Evolutionary conservation across 2,113 vertebrate genomes (phyloP), one percentile per base, ranked within the genome.

Genomic region (Peucedramus taeniatus): DNA sequence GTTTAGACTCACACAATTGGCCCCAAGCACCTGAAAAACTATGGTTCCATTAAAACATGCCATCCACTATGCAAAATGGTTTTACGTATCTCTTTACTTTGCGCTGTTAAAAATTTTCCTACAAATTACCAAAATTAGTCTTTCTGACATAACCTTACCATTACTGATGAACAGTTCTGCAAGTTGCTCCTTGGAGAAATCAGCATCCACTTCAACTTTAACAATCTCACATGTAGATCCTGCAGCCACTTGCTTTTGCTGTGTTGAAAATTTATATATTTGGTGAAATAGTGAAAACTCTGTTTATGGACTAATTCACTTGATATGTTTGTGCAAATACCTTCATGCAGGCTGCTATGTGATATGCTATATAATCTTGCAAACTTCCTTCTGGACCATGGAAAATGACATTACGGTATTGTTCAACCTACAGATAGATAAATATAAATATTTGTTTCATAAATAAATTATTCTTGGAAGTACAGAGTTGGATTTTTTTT

Each of bases 381-480:
- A 99, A 98, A 97, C 99, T 99, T 97, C 99, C 99, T 97, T 99
- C 99, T 53, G 99, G 98, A 86, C 99, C 99, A 19, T 99, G 99
- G 83, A 99, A 99, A 97, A 99, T 99, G 65, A 99, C 98, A 95
- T 98, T 99, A 30, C 93, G 99, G 39, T 99, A 99, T 65, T 99
- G 99, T 89, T 99, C 99, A 76, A 99, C 99, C 99, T 99, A 92
- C 23, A 75, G 69, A 88, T 1, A 97, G 96, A 96, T 10, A 90
- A 93, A 94, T 17, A 72, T 13, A 45, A 71, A 17, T 24, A 35
- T 45, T 54, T 83, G 54, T 39, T 63, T 72, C 6, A 63, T 39
- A 63, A 77, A 65, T 4, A 85, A 71, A 83, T 60, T 39, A 63
- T 45, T 90, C 56, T 90, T 77, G 20, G 39, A 57, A 90, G 33